Evolutionary conservation across 2,888 invertebrate species (phyloP).

Genomic region (Melieria omissa): DNA sequence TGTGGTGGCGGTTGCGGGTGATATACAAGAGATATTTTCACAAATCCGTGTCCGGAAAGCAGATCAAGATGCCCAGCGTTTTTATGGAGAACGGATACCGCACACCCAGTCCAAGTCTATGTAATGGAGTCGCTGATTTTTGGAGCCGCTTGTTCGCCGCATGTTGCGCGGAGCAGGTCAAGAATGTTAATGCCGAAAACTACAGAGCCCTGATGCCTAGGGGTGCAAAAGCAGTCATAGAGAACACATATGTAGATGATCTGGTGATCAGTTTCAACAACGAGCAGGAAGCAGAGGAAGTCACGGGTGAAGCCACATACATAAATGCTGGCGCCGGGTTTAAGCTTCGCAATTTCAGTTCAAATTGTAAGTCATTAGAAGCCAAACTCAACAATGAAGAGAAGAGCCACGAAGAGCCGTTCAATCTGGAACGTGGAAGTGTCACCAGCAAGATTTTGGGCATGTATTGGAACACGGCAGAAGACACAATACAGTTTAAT

Average conservation of each 20-base stretch:
- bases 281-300: constrained; percentile 45
- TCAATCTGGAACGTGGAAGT: not conserved
- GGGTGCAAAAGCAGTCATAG: constrained; percentile 39
- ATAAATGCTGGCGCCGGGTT: constrained; percentile 1
- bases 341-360: constrained; percentile 6
- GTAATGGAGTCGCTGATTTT: constrained; percentile 39
- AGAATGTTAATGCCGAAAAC: constrained; percentile 48
- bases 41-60: constrained; percentile 36
- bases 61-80: constrained; percentile 49
- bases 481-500: constrained; percentile 6
- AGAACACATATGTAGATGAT: constrained; percentile 43
- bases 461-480: constrained; percentile 12
- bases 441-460: constrained; percentile 5
- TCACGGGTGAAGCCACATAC: not conserved
- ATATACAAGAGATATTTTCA: constrained; percentile 53
- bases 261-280: constrained; percentile 46
- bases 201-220: constrained; percentile 34
- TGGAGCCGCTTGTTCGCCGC: constrained; percentile 46
- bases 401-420: not conserved
- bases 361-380: constrained; percentile 2
- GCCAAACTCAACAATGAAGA: not conserved
- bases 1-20: constrained; percentile 47
- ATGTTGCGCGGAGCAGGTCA: constrained; percentile 50
- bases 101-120: constrained; percentile 20
- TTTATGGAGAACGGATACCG: constrained; percentile 26